Base-by-base conservation (phyloP, 2,888 invertebrate genomes). In the Agrotis ipsilon region DNA sequence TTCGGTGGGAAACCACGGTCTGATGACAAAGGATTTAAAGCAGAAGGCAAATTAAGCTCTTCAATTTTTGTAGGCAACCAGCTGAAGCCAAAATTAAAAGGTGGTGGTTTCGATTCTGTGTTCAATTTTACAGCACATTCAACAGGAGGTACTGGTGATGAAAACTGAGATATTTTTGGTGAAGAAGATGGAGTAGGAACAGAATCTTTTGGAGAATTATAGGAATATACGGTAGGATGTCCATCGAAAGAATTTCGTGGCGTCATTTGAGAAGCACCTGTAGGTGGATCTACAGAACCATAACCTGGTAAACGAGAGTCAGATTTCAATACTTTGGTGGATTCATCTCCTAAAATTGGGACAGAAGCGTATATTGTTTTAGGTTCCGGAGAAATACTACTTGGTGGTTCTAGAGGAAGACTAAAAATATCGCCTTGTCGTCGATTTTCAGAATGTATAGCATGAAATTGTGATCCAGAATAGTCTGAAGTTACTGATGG, bases 41-140 rank as follows among this genome's bases (percentile, higher is more conserved):
- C 4, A 69, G 2, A 24, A 43, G 78, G 75, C 1, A 39, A 14
- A 48, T 3, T 2, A 4, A 61, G 51, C 0, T 75, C 55, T 43
- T 66, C n/a, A 19, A 43, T 43, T 1, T 4, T 45, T 13, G 55
- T 43, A 4, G 75, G 76, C 1, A 46, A 27, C 46, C 51, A 58
- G 14, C 14, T 65, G 1, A 52, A 57, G 0, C 54, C 72, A 0
- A 46, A 13, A 46, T 75, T 71, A 0, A 14, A 19, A 24, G 74
- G 63, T 14, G 57, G 21, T n/a, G 32, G 7, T 45, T 64, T 11
- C n/a, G 32, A 64, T 19, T 11, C 68, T 45, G 52, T n/a, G 13
- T 59, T 57, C 0, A 39, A 9, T 0, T 3, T 13, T 13, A 39
- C n/a, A 19, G 9, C 4, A 52, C 3, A 52, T 18, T 74, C 68